A percentile compares a stretch with the other conserved stretches of the same genome.
Conservation (phyloP, 2,888 invertebrate genomes). For the Petrolisthes cinctipes region DNA sequence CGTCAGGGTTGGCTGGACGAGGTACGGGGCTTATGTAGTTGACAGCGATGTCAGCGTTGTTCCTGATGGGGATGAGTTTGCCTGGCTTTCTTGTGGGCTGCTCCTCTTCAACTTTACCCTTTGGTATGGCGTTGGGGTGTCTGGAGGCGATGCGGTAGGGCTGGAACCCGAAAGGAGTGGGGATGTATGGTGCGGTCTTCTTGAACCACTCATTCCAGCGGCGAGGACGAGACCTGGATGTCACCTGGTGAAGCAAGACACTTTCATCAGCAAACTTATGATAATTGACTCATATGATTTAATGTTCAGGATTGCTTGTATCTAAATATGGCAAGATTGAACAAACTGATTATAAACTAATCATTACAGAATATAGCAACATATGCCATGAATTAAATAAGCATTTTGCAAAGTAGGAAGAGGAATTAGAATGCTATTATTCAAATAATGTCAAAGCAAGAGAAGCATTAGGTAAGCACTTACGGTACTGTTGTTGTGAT, state of each 20-base stretch:
- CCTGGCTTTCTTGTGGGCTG: not conserved
- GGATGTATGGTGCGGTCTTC: not conserved
- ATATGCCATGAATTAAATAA: no score
- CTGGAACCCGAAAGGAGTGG: not conserved
- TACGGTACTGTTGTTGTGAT: no score
- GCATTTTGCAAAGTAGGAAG: no score
- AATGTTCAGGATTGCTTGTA: not conserved
- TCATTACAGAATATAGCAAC: no score
- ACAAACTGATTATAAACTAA: no score
- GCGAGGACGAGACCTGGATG: not conserved
- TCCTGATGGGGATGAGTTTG: not conserved
- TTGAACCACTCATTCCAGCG: slow-evolving; percentile 13
- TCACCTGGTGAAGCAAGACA: not conserved
- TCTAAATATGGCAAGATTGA: no score
- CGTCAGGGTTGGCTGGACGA: slow-evolving; percentile 19
- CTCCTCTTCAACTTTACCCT: not conserved
- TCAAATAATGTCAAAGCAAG: no score
- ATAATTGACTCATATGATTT: not conserved
- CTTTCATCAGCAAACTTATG: not conserved
- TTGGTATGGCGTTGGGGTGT: not conserved
- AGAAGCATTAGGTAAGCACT: no score
- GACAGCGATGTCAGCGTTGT: slow-evolving; percentile 22
- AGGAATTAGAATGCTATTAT: no score
- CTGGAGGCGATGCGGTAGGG: not conserved
- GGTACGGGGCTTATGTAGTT: slow-evolving; percentile 16